These are phyloP conservation scores for Cirrhinus mrigala DNA, from an alignment of 2,797 vertebrate species.

Conservation along the genomic window DNA sequence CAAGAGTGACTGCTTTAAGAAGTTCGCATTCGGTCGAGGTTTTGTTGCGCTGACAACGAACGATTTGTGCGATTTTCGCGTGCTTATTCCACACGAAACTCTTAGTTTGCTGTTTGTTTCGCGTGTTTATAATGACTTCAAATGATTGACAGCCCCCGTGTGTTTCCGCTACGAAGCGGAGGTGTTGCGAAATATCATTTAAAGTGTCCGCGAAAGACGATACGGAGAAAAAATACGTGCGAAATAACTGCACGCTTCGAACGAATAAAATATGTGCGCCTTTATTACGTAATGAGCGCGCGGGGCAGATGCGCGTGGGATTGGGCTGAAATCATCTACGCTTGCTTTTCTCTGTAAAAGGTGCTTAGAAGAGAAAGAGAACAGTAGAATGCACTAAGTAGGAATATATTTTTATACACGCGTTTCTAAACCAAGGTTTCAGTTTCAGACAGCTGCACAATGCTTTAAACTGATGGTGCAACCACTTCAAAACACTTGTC, in stretches of 20 bases:
- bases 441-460: neutral
- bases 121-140: neutral
- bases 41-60: neutral
- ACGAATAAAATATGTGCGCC: neutral
- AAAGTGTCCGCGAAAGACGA: neutral
- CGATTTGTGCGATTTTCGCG: neutral
- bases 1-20: neutral
- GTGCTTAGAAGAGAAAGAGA: too few relatives aligned
- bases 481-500: slow-evolving; percentile 2
- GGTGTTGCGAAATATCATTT: neutral
- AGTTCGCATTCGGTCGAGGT: neutral
- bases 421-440: neutral
- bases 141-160: neutral
- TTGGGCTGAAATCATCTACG: slow-evolving; percentile 6
- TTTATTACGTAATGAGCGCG: slow-evolving; percentile 55
- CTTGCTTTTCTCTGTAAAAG: neutral
- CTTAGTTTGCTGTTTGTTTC: neutral
- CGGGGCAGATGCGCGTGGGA: slow-evolving; percentile 47
- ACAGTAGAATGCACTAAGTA: neutral
- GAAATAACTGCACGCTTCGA: neutral
- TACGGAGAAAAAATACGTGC: neutral
- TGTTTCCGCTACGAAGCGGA: neutral
- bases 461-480: neutral
- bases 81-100: neutral
- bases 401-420: neutral